Conservation (phyloP, 2,888 invertebrate genomes). For the Watsonalla binaria region DNA sequence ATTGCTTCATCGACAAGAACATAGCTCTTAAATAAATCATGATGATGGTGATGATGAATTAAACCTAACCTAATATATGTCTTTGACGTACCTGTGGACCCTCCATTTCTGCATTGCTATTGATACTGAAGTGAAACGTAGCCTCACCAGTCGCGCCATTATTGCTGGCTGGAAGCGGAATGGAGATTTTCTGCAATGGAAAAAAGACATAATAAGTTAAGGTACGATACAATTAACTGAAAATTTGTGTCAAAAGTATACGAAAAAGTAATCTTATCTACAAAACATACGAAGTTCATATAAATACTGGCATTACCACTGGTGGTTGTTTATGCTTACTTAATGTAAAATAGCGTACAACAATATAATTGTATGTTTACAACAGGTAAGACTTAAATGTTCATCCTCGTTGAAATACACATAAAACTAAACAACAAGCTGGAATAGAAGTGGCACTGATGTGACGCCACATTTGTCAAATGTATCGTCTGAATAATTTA, state of each 20-base stretch:
- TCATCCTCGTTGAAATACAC: constrained; percentile 12
- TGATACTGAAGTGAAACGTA: constrained; percentile 88
- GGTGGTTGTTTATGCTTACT: not conserved
- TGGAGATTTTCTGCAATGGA: constrained; percentile 84
- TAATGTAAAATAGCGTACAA: not conserved
- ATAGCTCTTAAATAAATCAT: too few species aligned
- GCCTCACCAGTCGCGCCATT: constrained; percentile 67
- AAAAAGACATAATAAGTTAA: constrained; percentile 20
- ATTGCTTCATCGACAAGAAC: too few species aligned
- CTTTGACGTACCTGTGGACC: constrained; percentile 79
- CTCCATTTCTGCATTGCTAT: constrained; percentile 88
- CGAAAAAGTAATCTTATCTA: constrained; percentile 11
- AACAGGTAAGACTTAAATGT: constrained; percentile 12
- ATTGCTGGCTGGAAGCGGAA: constrained; percentile 83
- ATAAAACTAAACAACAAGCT: constrained; percentile 3
- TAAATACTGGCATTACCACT: constrained; percentile 12
- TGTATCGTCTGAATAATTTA: constrained; percentile 34
- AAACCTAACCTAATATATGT: not conserved
- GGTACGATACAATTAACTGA: constrained; percentile 2
- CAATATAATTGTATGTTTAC: not conserved
- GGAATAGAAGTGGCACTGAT: constrained; percentile 5
- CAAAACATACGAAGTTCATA: constrained; percentile 11
- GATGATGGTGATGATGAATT: too few species aligned
- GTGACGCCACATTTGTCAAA: constrained; percentile 15
- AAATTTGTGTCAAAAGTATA: too few species aligned